Evolutionary conservation across 2,888 invertebrate genomes (phyloP).

Genomic region (Hylaea fasciaria): DNA sequence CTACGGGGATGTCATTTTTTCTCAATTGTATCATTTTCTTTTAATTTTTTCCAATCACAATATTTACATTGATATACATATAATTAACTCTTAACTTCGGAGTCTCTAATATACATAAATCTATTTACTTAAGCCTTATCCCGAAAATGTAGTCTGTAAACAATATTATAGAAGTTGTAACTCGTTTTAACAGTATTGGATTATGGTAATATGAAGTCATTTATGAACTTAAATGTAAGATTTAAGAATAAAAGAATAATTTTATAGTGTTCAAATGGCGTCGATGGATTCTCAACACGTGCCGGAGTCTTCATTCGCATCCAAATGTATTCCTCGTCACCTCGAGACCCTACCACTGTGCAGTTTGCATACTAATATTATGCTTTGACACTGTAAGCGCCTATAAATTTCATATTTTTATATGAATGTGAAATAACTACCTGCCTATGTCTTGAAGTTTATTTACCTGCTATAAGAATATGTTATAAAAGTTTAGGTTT

Average conservation of each 20-base stretch:
- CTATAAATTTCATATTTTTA: slow-evolving; percentile 56
- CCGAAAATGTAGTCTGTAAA: too few species aligned
- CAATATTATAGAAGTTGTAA: neutral
- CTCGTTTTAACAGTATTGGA: neutral
- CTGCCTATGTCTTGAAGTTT: slow-evolving; percentile 44
- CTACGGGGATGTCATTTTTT: too few species aligned
- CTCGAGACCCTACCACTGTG: slow-evolving; percentile 59
- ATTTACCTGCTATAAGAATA: slow-evolving; percentile 38
- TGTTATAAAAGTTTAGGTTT: too few species aligned
- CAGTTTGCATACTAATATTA: slow-evolving; percentile 76
- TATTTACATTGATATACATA: too few species aligned
- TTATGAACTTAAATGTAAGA: slow-evolving; percentile 1
- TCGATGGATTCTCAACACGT: slow-evolving; percentile 60
- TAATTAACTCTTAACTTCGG: too few species aligned
- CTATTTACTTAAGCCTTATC: too few species aligned
- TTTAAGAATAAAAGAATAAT: slow-evolving; percentile 23
- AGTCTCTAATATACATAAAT: too few species aligned
- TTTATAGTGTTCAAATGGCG: slow-evolving; percentile 10
- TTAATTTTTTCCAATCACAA: too few species aligned
- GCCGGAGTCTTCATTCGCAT: slow-evolving; percentile 62
- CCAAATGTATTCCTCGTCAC: slow-evolving; percentile 76
- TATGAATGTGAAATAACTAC: slow-evolving; percentile 46
- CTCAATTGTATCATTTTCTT: too few species aligned
- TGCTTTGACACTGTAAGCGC: slow-evolving; percentile 33
- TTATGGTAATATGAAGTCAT: slow-evolving; percentile 10